Percentiles rank a stretch among this genome's conserved stretches.
Conservation (phyloP, 2,888 invertebrate genomes). For the Chalcis sispes region DNA sequence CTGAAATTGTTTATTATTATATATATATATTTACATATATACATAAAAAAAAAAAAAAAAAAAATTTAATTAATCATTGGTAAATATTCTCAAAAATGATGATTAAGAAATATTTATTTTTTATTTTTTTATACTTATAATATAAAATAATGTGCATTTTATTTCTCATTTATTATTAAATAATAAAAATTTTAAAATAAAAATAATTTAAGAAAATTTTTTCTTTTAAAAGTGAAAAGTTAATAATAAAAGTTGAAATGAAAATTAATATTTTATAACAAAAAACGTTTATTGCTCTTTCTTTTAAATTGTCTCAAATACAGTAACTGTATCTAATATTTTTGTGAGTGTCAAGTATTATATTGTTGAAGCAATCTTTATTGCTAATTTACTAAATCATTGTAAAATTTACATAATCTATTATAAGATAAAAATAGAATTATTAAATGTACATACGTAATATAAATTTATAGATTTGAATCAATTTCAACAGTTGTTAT, state of each 20-base stretch:
- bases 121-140: slow-evolving; percentile 38
- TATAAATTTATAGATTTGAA: slow-evolving; percentile 14
- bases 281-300: slow-evolving; percentile 26
- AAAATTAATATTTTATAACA: too few relatives aligned
- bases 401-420: slow-evolving; percentile 25
- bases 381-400: slow-evolving; percentile 9
- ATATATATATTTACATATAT: too few relatives aligned
- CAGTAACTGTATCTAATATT: slow-evolving; percentile 5
- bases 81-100: neutral
- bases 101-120: slow-evolving; percentile 23
- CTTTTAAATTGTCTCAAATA: slow-evolving; percentile 25
- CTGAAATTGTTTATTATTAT: slow-evolving; percentile 33
- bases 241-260: slow-evolving; percentile 33
- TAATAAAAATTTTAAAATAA: slow-evolving; percentile 21
- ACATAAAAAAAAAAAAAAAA: slow-evolving; percentile 18
- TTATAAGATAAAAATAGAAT: slow-evolving; percentile 15
- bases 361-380: slow-evolving; percentile 34
- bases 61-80: neutral
- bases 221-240: too few relatives aligned
- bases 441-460: slow-evolving; percentile 6
- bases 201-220: too few relatives aligned
- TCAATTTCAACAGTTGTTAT: neutral
- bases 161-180: slow-evolving; percentile 34
- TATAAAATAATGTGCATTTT: slow-evolving; percentile 45
- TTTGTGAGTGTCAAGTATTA: slow-evolving; percentile 26